Conservation (phyloP, 2,797 vertebrate species). For the Halcyon leucocephala region DNA sequence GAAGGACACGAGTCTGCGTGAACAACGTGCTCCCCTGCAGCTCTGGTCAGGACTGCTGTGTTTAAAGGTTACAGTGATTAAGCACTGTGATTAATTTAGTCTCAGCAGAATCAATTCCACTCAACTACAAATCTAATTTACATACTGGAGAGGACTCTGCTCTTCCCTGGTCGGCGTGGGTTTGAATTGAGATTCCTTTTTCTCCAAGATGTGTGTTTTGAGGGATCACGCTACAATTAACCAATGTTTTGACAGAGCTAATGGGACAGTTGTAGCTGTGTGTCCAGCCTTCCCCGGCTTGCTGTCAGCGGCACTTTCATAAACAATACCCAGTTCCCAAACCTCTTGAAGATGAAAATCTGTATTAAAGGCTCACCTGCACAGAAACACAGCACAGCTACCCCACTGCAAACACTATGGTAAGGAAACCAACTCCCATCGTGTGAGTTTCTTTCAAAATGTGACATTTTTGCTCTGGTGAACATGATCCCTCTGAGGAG, state of each 20-base stretch:
- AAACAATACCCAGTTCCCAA: neutral
- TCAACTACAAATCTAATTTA: conserved; percentile 83
- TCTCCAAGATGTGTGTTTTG: neutral
- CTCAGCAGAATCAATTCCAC: conserved; percentile 90
- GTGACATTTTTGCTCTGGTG: neutral
- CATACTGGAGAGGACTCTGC: conserved; percentile 73
- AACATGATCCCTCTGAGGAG: neutral
- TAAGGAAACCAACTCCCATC: neutral
- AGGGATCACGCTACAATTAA: conserved; percentile 30
- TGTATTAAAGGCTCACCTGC: neutral
- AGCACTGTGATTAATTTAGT: conserved; percentile 90
- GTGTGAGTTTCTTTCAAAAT: neutral
- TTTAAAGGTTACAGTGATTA: conserved; percentile 87
- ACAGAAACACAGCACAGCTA: rapidly evolving
- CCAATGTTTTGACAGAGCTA: conserved; percentile 62
- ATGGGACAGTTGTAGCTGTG: conserved; percentile 44
- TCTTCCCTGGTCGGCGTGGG: conserved; percentile 21
- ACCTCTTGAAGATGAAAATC: neutral
- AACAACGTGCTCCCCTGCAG: conserved; percentile 54
- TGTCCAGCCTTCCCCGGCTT: conserved; percentile 31
- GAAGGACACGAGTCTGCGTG: conserved; percentile 50
- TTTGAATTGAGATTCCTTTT: conserved; percentile 53
- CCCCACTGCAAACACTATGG: neutral
- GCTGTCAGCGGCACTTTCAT: conserved; percentile 4
- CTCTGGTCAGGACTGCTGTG: conserved; percentile 69